Conservation (phyloP, 1,140 invertebrate species). For the Drosophila ironensis region DNA sequence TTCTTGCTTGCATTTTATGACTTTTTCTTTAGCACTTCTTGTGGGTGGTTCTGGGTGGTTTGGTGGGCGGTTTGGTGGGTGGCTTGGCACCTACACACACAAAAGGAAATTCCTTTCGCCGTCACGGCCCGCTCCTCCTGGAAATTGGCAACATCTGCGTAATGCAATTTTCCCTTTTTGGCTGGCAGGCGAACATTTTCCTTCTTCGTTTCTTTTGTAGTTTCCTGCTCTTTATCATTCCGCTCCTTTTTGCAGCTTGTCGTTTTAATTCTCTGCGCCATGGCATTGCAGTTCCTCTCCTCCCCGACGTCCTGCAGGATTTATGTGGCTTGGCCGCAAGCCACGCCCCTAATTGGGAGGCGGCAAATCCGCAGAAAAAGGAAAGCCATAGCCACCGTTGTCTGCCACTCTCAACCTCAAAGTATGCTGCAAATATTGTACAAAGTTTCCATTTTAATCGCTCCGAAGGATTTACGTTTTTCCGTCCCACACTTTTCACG, state of each 20-base stretch:
- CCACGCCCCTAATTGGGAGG: constrained; percentile 42
- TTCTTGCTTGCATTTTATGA: constrained; percentile 71
- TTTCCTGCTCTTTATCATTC: constrained; percentile 16
- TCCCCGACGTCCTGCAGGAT: constrained; percentile 29
- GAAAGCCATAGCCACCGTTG: constrained; percentile 18
- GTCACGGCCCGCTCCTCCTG: not conserved
- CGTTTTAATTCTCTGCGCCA: constrained; percentile 48
- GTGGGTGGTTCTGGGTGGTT: not conserved
- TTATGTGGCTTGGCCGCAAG: constrained; percentile 30
- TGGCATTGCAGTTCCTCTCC: constrained; percentile 33
- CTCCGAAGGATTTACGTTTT: not conserved
- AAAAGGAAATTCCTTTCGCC: constrained; percentile 11
- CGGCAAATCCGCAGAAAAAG: not conserved
- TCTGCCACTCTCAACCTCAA: constrained; percentile 12
- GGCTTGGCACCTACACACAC: constrained; percentile 14
- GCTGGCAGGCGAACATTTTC: constrained; percentile 47
- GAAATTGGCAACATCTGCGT: constrained; percentile 73
- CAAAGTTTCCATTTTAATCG: constrained; percentile 33
- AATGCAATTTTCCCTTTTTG: constrained; percentile 71
- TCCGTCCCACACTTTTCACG: too few relatives aligned
- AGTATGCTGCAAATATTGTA: constrained; percentile 51
- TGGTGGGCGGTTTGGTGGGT: too few relatives aligned
- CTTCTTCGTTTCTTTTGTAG: constrained; percentile 30
- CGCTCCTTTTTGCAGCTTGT: constrained; percentile 8
- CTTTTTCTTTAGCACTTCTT: constrained; percentile 65